A percentile compares a stretch with the other conserved stretches of the same genome.
Conservation (phyloP, 2,888 invertebrate genomes). For the Trypoxylon attenuatum region DNA sequence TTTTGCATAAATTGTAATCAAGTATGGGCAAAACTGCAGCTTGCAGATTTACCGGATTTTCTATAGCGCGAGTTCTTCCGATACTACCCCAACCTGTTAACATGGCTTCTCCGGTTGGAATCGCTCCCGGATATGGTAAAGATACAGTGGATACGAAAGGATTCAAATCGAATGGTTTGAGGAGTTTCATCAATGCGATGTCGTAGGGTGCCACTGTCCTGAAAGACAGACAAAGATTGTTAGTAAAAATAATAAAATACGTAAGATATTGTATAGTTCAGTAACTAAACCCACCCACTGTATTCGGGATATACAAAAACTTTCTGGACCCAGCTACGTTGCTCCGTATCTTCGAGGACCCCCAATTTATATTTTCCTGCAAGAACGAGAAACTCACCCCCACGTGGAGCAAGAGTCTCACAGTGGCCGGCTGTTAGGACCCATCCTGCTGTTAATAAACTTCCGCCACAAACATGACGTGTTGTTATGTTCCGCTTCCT, state of each 20-base stretch:
- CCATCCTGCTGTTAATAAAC: constrained; percentile 73
- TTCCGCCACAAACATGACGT: constrained; percentile 75
- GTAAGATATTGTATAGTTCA: background rate
- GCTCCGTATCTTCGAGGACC: constrained; percentile 60
- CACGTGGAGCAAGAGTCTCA: constrained; percentile 58
- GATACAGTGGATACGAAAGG: constrained; percentile 69
- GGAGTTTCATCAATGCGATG: constrained; percentile 59
- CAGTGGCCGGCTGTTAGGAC: constrained; percentile 76
- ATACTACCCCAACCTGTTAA: constrained; percentile 76
- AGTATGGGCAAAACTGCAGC: constrained; percentile 55
- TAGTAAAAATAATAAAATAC: background rate
- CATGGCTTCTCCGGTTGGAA: constrained; percentile 64
- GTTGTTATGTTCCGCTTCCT: constrained; percentile 53
- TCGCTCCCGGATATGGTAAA: constrained; percentile 65
- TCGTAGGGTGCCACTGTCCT: constrained; percentile 63
- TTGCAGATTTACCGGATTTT: constrained; percentile 61
- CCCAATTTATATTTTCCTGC: constrained; percentile 65
- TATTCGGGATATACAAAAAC: constrained; percentile 62
- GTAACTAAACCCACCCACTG: constrained; percentile 53
- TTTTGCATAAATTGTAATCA: constrained; percentile 54
- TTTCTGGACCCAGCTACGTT: constrained; percentile 54
- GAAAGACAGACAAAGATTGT: constrained; percentile 50
- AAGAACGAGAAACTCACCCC: constrained; percentile 53
- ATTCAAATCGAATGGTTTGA: constrained; percentile 62
- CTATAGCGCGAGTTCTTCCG: constrained; percentile 34